Evolutionary conservation across 2,113 vertebrate species (phyloP), one percentile per base, ranked within the genome.

Genomic region (Helogale parvula): DNA sequence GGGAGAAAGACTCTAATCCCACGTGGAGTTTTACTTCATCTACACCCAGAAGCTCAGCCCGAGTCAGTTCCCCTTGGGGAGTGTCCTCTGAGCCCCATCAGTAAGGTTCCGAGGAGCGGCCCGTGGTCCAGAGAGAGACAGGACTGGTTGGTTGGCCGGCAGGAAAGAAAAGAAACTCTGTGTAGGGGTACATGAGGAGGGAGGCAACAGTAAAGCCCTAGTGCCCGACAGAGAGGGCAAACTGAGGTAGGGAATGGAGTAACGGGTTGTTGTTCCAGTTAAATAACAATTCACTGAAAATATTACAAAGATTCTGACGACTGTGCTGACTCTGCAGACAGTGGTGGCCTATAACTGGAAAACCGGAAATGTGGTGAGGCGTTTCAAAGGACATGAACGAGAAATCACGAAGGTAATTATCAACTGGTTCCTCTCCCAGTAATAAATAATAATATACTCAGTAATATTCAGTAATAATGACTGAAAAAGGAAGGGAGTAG

Each of bases 331-430:
- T 94, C 95, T 33, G 25, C 98, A 99, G 99, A 98, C 97, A 0
- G 99, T 99, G 82, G 99, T 99, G n/a, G 99, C 99, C 71, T 99
- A 99, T 87, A 99, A 99, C 96, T 99, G 99, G 99, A 99, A 98
- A 93, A 99, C 99, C 3, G 99, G 99, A 94, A 98, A 98, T 2
- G 97, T 98, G 97, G 99, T 99, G 97, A 99, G 96, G 98, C 98
- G 98, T 33, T 99, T 99, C 97, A 29, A 98, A 52, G 99, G 99
- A 84, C 99, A 99, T 92, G 98, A 99, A 93, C 99, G 98, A 41
- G 99, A 99, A 98, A 99, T 99, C 97, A 99, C 99, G 96, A 99
- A 99, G 99, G 99, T 99, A 99, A 94, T 1, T 52, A 19, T 71
- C 45, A 50, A 23, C 45, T n/a, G 72, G 23, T 91, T 81, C 33